phyloP scores from a whole-genome alignment of 1,140 invertebrate genomes.

The Melanaphis sacchari region DNA sequence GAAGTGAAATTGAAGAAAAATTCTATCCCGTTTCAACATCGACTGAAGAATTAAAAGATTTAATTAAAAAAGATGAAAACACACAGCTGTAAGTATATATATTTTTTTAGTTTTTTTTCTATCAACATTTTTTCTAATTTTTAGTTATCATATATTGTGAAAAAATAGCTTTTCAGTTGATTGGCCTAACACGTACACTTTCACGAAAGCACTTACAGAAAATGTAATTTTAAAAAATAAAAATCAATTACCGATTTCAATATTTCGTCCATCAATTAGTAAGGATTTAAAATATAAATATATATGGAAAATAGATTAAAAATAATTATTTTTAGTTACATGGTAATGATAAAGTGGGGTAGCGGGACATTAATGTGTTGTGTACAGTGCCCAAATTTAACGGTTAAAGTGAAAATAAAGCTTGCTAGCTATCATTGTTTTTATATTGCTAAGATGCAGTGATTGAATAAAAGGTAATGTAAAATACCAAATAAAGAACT shows the following conservation, averaged over 20 bases:
- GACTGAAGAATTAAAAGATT: not conserved
- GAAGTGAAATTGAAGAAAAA: not conserved
- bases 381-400: too few relatives aligned
- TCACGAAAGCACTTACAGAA: constrained; percentile 34
- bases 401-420: too few relatives aligned
- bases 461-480: too few relatives aligned
- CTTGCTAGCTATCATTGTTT: too few relatives aligned
- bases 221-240: not conserved
- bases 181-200: constrained; percentile 55
- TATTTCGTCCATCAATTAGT: constrained; percentile 45
- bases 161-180: constrained; percentile 1
- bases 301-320: too few relatives aligned
- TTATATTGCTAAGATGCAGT: too few relatives aligned
- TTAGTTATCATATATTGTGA: not conserved
- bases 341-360: too few relatives aligned
- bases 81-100: not conserved
- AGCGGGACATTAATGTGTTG: too few relatives aligned
- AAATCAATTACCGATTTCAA: not conserved
- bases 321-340: too few relatives aligned
- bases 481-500: too few relatives aligned
- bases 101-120: not conserved
- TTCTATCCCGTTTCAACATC: not conserved
- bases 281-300: not conserved
- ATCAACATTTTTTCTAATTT: not conserved
- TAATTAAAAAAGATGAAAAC: not conserved